Evolutionary conservation across 2,797 vertebrate species (phyloP), one percentile per base, ranked within the genome.

Genomic region (Gobionotothen gibberifrons): DNA sequence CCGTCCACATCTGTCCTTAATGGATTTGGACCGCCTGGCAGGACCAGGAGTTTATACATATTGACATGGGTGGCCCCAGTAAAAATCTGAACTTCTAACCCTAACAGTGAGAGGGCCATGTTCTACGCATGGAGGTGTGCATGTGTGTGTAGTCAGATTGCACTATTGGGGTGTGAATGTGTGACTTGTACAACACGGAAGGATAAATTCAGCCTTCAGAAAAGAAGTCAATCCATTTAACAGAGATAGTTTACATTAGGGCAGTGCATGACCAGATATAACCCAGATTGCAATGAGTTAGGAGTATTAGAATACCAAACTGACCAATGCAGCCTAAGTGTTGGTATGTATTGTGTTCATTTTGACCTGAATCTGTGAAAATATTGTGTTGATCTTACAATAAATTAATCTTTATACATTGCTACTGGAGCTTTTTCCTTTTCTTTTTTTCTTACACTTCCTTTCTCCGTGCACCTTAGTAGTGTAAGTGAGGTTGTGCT

Each of bases 1-100:
- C 83, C 19, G 4, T 74, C 68, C 69, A 79, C 79, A 82, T 90
- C 76, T 78, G 68, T 78, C 78, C 57, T 69, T 71, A 86, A 82
- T 87, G 83, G 77, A 81, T 66, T 73, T 36, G 10, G 75, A 54
- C 14, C 0, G 64, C 57, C 78, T 80, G 79, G 65, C 63, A 79
- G 55, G 39, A 64, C 15, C 66, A 60, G 55, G 67, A 72, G 69
- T 85, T 79, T 80, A 70, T 46, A 71, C 62, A 46, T 73, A 51
- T 68, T 65, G 68, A 74, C 81, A 86, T 55, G 76, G 81, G 90
- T 85, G 86, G 85, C 75, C 87, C 66, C 71, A 19, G 67, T 85
- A 79, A 77, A 80, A 85, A 74, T 44, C 42, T 82, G 80, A 90
- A 91, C 85, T 81, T 73, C 48, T 87, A 73, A 90, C 81, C 79